phyloP scores from a whole-genome alignment of 2,113 vertebrate genomes.

The Calonectris borealis region DNA sequence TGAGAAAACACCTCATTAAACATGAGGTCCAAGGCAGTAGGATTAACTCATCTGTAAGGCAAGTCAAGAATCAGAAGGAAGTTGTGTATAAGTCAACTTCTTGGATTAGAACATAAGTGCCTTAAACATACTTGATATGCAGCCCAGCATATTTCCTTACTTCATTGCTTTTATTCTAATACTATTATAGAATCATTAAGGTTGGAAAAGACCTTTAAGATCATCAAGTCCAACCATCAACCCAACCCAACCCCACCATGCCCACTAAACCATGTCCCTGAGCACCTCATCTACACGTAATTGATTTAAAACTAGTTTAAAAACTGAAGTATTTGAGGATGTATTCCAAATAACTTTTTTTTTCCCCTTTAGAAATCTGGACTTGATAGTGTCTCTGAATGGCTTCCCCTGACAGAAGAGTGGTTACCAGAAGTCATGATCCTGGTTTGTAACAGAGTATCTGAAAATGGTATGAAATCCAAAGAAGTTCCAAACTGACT shows the following conservation, averaged over 20 bases:
- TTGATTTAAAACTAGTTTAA: not conserved
- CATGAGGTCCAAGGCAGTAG: not conserved
- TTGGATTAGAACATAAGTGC: not conserved
- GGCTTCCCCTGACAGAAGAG: constrained; percentile 90
- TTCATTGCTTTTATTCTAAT: not conserved
- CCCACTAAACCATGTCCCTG: too few relatives aligned
- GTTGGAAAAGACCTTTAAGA: too few relatives aligned
- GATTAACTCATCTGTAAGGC: not conserved
- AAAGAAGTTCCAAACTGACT: not conserved
- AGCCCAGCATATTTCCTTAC: not conserved
- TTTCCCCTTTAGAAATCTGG: constrained; percentile 80
- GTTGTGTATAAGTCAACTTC: not conserved
- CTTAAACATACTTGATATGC: not conserved
- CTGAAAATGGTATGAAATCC: constrained; percentile 82
- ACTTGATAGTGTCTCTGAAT: constrained; percentile 82
- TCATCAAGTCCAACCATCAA: too few relatives aligned
- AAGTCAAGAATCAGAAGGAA: not conserved
- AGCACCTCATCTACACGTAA: too few relatives aligned
- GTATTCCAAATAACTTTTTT: not conserved
- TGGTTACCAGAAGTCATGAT: constrained; percentile 94
- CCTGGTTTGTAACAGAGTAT: constrained; percentile 90
- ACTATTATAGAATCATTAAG: too few relatives aligned
- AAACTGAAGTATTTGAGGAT: not conserved
- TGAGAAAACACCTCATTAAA: too few relatives aligned
- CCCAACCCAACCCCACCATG: too few relatives aligned